Evolutionary conservation across 1,140 invertebrate genomes (phyloP).

Genomic region (Diachasma alloeum): DNA sequence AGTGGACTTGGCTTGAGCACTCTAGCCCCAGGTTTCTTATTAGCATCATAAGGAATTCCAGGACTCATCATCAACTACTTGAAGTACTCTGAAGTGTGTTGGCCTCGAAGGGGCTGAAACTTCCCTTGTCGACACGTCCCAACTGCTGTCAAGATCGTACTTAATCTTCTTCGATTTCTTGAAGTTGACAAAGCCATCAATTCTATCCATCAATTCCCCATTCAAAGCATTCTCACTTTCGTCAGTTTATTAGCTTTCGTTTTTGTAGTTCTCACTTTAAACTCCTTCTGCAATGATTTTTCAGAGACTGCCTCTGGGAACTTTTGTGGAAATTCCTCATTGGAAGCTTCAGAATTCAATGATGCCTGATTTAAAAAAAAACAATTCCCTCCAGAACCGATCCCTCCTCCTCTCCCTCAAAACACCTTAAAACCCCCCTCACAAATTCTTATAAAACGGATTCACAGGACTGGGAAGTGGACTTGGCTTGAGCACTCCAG

Average conservation of each 20-base stretch:
- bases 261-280: conserved; percentile 26
- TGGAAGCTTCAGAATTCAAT: background rate
- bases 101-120: conserved; percentile 40
- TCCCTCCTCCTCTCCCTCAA: background rate
- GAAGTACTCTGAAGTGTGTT: conserved; percentile 75
- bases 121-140: conserved; percentile 34
- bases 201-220: conserved; percentile 20
- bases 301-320: background rate
- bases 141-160: conserved; percentile 25
- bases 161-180: conserved; percentile 11
- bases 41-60: conserved; percentile 76
- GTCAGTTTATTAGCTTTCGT: conserved; percentile 30
- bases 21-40: conserved; percentile 71
- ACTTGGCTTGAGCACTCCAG: conserved; percentile 75
- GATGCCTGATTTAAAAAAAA: background rate
- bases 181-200: conserved; percentile 13
- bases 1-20: conserved; percentile 74
- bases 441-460: conserved; percentile 71
- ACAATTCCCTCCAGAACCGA: background rate
- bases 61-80: conserved; percentile 74
- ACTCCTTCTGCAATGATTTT: background rate
- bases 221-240: conserved; percentile 9
- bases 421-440: background rate
- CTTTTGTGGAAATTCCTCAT: conserved; percentile 5
- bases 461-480: conserved; percentile 76